A percentile compares a stretch with the other conserved stretches of the same genome.
phyloP scores from a whole-genome alignment of 2,797 vertebrate genomes.

The Galagoides demidoff region DNA sequence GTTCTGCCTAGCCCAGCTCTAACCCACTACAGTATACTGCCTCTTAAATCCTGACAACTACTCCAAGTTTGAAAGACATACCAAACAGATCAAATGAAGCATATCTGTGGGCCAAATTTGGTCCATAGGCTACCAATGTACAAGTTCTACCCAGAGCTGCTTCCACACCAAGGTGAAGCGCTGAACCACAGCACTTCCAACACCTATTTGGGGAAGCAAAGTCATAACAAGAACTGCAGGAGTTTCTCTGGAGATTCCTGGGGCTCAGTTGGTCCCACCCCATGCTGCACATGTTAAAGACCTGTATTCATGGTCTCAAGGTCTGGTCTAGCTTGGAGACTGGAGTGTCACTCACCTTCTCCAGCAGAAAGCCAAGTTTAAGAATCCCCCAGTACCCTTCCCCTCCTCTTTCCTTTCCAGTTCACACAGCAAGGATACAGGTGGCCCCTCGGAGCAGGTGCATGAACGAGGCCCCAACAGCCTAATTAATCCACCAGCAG shows the following conservation, averaged over 20 bases:
- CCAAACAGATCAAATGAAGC: too few relatives aligned
- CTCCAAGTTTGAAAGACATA: neutral
- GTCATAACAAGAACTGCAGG: neutral
- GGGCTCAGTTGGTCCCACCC: neutral
- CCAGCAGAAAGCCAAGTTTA: constrained; percentile 13
- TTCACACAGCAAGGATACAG: neutral
- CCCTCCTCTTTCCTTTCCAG: neutral
- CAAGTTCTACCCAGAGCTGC: neutral
- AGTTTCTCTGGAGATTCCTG: neutral
- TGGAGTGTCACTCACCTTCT: neutral
- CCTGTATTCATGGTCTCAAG: neutral
- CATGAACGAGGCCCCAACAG: neutral
- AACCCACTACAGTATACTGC: neutral
- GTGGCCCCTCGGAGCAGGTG: neutral
- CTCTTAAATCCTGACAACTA: neutral
- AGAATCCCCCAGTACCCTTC: neutral
- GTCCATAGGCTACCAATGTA: neutral
- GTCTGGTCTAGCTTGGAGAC: neutral
- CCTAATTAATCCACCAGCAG: constrained; percentile 17
- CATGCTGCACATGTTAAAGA: rapidly evolving
- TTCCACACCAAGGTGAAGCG: neutral
- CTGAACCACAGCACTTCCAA: neutral
- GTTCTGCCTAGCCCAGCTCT: neutral
- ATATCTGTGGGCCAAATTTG: neutral
- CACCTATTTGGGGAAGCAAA: neutral